A percentile compares a stretch with the other conserved stretches of the same genome.
Conservation (phyloP, 2,888 invertebrate species). For the Agrilus biguttatus region DNA sequence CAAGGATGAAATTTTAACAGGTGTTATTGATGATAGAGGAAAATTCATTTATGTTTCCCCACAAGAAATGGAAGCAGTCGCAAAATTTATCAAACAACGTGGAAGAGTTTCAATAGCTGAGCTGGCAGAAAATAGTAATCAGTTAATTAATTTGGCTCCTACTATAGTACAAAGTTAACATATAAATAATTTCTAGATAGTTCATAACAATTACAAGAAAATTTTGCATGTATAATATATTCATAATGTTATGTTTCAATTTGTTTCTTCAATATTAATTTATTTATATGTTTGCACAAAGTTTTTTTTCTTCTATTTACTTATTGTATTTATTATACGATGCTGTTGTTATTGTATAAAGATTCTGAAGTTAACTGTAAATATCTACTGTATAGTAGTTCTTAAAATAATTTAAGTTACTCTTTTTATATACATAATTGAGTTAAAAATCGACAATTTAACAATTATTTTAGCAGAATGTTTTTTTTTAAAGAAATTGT, state of each 20-base stretch:
- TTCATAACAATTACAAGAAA: too few species aligned
- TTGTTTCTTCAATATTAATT: not conserved
- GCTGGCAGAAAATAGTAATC: conserved; percentile 86
- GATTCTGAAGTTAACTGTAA: too few species aligned
- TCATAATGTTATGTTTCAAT: not conserved
- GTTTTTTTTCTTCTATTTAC: not conserved
- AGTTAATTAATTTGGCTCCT: conserved; percentile 71
- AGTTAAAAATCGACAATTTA: too few species aligned
- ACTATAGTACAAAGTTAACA: conserved; percentile 2
- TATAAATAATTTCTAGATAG: too few species aligned
- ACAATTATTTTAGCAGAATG: too few species aligned
- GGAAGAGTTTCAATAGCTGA: conserved; percentile 91
- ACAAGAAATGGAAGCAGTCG: conserved; percentile 81
- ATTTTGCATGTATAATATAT: not conserved
- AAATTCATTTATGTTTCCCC: conserved; percentile 96
- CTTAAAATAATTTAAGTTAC: too few species aligned
- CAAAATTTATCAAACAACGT: conserved; percentile 87
- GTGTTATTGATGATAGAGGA: conserved; percentile 96
- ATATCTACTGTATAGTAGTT: too few species aligned
- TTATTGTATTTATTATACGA: too few species aligned
- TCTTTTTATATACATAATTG: too few species aligned
- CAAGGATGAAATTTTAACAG: conserved; percentile 69
- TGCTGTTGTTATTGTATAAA: not conserved
- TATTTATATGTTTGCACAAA: not conserved
- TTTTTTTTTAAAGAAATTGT: too few species aligned